Base-by-base conservation (phyloP, 1,140 invertebrate species). In the Pseudomyrmex dendroicus region DNA sequence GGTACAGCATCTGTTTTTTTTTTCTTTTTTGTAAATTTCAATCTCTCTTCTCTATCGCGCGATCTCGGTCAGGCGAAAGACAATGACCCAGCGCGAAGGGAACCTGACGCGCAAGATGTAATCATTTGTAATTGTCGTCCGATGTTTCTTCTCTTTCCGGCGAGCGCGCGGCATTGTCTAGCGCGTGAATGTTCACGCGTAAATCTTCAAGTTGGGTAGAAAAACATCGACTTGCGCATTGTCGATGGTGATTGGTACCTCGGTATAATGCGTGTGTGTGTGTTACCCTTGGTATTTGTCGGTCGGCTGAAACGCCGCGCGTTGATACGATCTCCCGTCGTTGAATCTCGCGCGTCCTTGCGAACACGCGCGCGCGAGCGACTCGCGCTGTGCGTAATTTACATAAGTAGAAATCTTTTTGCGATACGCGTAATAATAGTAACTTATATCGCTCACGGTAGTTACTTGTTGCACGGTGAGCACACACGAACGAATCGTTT, bases 231-330 rank as follows among this genome's bases (percentile, higher is more conserved):
- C 15, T 46, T 48, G 72, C 50, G 12, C 52, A 57, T 59, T 25
- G 76, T 48, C 64, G 64, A 70, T 52, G 76, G 66, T 59, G 76
- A 78, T 70, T 46, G 52, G 35, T 72, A 80, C 54, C 48, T 68
- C 76, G 76, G 35, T 35, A 35, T 35, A 35, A 5, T 5, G 35
- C 35, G 20, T 35, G 35, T 35, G 20, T 35, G 35, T 35, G 63
- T 56, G 17, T 68, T 78, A 78, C 74, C 76, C 64, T 78, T 78
- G 66, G 66, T 70, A 48, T 68, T 72, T 57, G 76, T 70, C 56
- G 54, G 66, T 80, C 54, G 48, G 48, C 17, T 52, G 72, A 73
- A 73, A 48, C 73, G 59, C 46, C 46, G 76, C 68, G 22, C 72
- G 57, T 20, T 22, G 76, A 78, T 78, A 78, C 54, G 54, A 80